These are phyloP conservation scores for Melanotaenia duboulayi DNA, from an alignment of 2,113 vertebrate genomes.

Conservation along the genomic window DNA sequence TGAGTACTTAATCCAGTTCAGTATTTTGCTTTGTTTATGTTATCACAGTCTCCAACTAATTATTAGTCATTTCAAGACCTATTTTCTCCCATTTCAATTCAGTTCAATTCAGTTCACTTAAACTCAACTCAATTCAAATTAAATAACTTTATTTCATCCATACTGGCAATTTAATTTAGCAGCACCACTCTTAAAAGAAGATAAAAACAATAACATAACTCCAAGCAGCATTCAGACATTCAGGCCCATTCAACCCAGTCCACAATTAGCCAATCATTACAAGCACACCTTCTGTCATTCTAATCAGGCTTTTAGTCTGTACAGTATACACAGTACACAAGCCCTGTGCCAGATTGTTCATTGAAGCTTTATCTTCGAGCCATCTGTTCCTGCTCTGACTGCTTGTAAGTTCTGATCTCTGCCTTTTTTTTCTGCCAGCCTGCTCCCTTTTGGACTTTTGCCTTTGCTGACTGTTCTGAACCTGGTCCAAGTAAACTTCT, in stretches of 20 bases:
- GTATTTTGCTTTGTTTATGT: too few relatives aligned
- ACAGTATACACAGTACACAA: background rate
- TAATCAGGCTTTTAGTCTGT: background rate
- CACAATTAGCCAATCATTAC: background rate
- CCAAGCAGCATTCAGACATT: too few relatives aligned
- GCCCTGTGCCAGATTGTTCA: background rate
- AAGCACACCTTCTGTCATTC: background rate
- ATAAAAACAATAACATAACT: too few relatives aligned
- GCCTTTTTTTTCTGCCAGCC: constrained; percentile 1
- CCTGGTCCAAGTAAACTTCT: background rate
- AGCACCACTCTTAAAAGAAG: too few relatives aligned
- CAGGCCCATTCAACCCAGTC: background rate
- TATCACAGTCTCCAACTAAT: too few relatives aligned
- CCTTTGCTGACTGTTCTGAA: constrained; percentile 6
- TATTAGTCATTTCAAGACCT: too few relatives aligned
- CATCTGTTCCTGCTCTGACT: constrained; percentile 2
- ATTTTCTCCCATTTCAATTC: too few relatives aligned
- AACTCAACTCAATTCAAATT: too few relatives aligned
- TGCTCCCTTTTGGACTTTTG: constrained; percentile 12
- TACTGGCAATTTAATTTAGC: too few relatives aligned
- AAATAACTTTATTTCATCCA: too few relatives aligned
- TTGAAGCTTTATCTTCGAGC: background rate
- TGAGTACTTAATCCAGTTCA: too few relatives aligned
- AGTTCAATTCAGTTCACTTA: too few relatives aligned
- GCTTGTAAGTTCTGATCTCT: background rate